Evolutionary conservation across 2,888 invertebrate species (phyloP).

Genomic region (Drosophila parthenogenetica): DNA sequence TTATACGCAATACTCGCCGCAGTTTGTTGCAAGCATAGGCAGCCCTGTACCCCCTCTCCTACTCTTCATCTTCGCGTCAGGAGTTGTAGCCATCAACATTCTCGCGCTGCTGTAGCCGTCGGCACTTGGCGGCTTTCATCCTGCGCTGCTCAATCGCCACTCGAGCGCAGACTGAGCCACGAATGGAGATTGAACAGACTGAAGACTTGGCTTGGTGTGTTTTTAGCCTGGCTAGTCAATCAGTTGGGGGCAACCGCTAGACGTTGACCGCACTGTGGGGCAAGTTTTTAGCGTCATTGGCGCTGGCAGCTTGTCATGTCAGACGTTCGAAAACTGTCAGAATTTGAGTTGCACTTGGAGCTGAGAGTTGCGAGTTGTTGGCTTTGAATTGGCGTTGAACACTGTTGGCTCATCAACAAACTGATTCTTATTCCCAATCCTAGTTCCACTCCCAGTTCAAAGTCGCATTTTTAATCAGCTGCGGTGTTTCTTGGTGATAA

Average conservation of each 20-base stretch:
- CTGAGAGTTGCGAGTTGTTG: slow-evolving; percentile 7
- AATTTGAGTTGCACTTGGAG: slow-evolving; percentile 63
- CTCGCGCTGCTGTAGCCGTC: slow-evolving; percentile 40
- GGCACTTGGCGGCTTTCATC: slow-evolving; percentile 59
- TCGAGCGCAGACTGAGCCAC: slow-evolving; percentile 20
- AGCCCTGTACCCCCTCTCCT: background rate
- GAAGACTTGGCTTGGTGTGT: background rate
- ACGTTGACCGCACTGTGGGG: slow-evolving; percentile 25
- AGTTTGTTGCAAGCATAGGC: slow-evolving; percentile 15
- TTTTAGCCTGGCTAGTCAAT: slow-evolving; percentile 60
- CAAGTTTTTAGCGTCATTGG: slow-evolving; percentile 76
- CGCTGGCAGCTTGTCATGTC: slow-evolving; percentile 82
- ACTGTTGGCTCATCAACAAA: slow-evolving; percentile 46
- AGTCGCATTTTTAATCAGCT: slow-evolving; percentile 81
- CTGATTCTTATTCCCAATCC: slow-evolving; percentile 9
- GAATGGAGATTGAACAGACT: slow-evolving; percentile 35
- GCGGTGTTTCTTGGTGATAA: slow-evolving; percentile 77
- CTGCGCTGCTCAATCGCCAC: slow-evolving; percentile 50
- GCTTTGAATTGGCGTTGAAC: slow-evolving; percentile 10
- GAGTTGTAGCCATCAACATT: slow-evolving; percentile 13
- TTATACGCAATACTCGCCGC: slow-evolving; percentile 67
- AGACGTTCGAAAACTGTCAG: slow-evolving; percentile 80
- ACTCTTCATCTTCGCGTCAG: background rate
- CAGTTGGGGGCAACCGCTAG: slow-evolving; percentile 49
- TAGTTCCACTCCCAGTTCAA: slow-evolving; percentile 12